Percentiles rank a stretch among this genome's conserved stretches.
These are phyloP conservation scores for Cettia cetti DNA, from an alignment of 2,113 vertebrate genomes.

Conservation along the genomic window DNA sequence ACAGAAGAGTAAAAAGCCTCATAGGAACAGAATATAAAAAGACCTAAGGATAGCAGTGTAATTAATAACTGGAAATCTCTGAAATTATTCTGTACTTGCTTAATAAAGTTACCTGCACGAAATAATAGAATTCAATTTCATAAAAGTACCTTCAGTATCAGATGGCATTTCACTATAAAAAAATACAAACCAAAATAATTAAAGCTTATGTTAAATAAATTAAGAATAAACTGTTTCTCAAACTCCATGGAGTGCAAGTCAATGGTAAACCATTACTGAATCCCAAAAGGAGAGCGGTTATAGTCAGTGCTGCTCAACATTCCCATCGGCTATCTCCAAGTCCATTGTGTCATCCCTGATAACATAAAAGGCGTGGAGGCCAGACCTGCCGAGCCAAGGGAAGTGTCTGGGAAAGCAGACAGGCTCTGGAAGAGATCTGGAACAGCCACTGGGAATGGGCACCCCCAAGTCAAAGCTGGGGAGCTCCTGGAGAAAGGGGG, in stretches of 20 bases:
- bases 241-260: background rate
- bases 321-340: background rate
- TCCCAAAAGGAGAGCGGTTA: background rate
- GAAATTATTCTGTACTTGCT: background rate
- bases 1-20: background rate
- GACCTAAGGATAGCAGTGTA: background rate
- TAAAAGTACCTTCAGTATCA: background rate
- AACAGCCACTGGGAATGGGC: rapidly evolving
- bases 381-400: background rate
- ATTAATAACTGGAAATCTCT: background rate
- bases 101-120: background rate
- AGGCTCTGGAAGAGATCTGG: background rate
- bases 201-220: background rate
- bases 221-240: background rate
- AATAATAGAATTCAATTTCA: background rate
- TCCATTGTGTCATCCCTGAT: background rate
- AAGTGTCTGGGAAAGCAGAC: background rate
- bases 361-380: background rate
- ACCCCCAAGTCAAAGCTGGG: background rate
- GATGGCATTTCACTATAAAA: background rate
- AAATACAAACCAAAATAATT: background rate
- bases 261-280: background rate
- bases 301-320: background rate
- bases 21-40: background rate
- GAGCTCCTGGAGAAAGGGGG: background rate